Conservation (phyloP, 2,888 invertebrate genomes). For the Coremacera marginata region DNA sequence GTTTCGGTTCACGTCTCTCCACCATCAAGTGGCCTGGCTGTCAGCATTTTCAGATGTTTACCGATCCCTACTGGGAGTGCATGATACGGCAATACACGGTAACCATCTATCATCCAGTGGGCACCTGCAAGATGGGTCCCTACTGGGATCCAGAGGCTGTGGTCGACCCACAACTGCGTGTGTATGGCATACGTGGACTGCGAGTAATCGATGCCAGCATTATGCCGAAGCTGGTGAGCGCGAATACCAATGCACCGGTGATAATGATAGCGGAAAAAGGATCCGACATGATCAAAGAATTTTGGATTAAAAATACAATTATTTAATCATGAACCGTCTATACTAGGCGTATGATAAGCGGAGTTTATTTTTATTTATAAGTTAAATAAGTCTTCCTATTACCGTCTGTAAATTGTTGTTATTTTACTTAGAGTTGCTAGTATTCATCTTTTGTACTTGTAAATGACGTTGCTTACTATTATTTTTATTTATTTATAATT, state of each 20-base stretch:
- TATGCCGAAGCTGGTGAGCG: conserved; percentile 87
- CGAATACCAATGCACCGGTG: conserved; percentile 87
- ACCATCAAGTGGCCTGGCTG: conserved; percentile 84
- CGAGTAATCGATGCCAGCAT: conserved; percentile 88
- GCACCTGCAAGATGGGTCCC: conserved; percentile 92
- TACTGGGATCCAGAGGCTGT: conserved; percentile 87
- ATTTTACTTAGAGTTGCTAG: background rate
- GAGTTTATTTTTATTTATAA: too few relatives aligned
- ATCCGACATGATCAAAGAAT: conserved; percentile 87
- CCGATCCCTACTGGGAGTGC: conserved; percentile 88
- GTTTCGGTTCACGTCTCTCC: conserved; percentile 80
- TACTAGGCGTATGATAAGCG: background rate
- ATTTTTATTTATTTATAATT: background rate
- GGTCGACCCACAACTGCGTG: conserved; percentile 82
- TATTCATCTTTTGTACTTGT: background rate
- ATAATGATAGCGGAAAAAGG: conserved; percentile 94
- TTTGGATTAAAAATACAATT: conserved; percentile 77
- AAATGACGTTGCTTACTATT: background rate
- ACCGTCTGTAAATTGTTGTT: conserved; percentile 19
- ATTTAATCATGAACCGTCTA: conserved; percentile 54
- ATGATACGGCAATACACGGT: conserved; percentile 86
- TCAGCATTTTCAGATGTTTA: conserved; percentile 75
- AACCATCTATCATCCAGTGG: conserved; percentile 88
- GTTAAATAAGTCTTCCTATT: conserved; percentile 3
- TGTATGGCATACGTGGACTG: conserved; percentile 83